These are phyloP conservation scores for Nephrotoma guestfalica DNA, from an alignment of 2,888 invertebrate species.

Conservation along the genomic window DNA sequence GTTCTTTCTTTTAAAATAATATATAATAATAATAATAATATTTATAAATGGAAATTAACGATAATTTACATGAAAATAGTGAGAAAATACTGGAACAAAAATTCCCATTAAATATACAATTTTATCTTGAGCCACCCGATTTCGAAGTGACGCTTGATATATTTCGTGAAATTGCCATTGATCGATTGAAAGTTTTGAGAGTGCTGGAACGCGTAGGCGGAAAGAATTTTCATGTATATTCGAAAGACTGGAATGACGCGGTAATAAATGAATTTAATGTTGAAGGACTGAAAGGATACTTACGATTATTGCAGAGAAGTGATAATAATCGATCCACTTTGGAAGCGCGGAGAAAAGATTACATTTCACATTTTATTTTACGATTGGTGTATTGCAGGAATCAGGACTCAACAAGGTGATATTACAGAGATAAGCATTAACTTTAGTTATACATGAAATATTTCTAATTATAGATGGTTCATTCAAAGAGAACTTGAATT, in stretches of 20 bases:
- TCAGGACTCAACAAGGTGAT: slow-evolving; percentile 53
- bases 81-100: slow-evolving; percentile 30
- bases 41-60: background rate
- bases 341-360: slow-evolving; percentile 60
- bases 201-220: slow-evolving; percentile 58
- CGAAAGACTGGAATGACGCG: slow-evolving; percentile 52
- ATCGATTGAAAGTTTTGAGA: slow-evolving; percentile 64
- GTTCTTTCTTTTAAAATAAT: background rate
- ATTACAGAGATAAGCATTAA: background rate
- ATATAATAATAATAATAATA: too few species aligned
- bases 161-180: slow-evolving; percentile 76
- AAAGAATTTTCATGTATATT: slow-evolving; percentile 44
- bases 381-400: slow-evolving; percentile 81
- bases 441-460: background rate
- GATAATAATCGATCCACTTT: slow-evolving; percentile 41
- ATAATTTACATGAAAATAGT: background rate
- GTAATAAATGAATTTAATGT: slow-evolving; percentile 48
- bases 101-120: slow-evolving; percentile 61
- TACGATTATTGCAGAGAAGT: slow-evolving; percentile 42
- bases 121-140: slow-evolving; percentile 63
- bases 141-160: slow-evolving; percentile 62
- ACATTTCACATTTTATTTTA: slow-evolving; percentile 85
- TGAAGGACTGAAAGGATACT: slow-evolving; percentile 50
- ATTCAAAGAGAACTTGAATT: slow-evolving; percentile 76
- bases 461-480: slow-evolving; percentile 51